Percentiles rank a stretch among this genome's conserved stretches.
These are phyloP conservation scores for Hirtodrosophila confusa DNA, from an alignment of 2,888 invertebrate species.

Conservation along the genomic window DNA sequence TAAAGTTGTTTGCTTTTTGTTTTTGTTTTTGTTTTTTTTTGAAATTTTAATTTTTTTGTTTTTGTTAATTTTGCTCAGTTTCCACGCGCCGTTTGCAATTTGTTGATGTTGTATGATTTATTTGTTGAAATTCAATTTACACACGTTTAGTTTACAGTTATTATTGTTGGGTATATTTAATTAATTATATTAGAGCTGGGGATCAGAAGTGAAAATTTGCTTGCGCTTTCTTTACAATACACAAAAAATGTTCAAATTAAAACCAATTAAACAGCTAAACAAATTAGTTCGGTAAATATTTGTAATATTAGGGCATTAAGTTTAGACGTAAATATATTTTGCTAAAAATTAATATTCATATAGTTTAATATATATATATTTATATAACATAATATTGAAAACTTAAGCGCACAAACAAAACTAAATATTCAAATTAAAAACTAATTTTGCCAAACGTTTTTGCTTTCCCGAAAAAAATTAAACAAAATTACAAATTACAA, in stretches of 20 bases:
- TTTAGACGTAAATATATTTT: slow-evolving; percentile 77
- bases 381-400: slow-evolving; percentile 77
- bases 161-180: slow-evolving; percentile 28
- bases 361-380: slow-evolving; percentile 61
- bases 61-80: slow-evolving; percentile 53
- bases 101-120: slow-evolving; percentile 22
- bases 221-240: slow-evolving; percentile 64
- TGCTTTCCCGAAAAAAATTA: slow-evolving; percentile 80
- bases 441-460: slow-evolving; percentile 82
- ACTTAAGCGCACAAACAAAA: slow-evolving; percentile 79
- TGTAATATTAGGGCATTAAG: slow-evolving; percentile 62
- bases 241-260: slow-evolving; percentile 55
- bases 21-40: slow-evolving; percentile 41
- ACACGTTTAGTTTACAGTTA: slow-evolving; percentile 62
- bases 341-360: slow-evolving; percentile 81
- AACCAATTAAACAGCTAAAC: slow-evolving; percentile 72
- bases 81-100: slow-evolving; percentile 51
- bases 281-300: slow-evolving; percentile 62
- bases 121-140: slow-evolving; percentile 54
- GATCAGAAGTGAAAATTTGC: slow-evolving; percentile 44
- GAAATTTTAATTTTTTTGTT: slow-evolving; percentile 45
- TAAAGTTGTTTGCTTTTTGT: slow-evolving; percentile 61
- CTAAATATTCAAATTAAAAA: slow-evolving; percentile 75
- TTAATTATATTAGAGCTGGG: slow-evolving; percentile 38
- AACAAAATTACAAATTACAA: slow-evolving; percentile 76